phyloP scores from a whole-genome alignment of 2,888 invertebrate species.

The Aporophyla lueneburgensis region DNA sequence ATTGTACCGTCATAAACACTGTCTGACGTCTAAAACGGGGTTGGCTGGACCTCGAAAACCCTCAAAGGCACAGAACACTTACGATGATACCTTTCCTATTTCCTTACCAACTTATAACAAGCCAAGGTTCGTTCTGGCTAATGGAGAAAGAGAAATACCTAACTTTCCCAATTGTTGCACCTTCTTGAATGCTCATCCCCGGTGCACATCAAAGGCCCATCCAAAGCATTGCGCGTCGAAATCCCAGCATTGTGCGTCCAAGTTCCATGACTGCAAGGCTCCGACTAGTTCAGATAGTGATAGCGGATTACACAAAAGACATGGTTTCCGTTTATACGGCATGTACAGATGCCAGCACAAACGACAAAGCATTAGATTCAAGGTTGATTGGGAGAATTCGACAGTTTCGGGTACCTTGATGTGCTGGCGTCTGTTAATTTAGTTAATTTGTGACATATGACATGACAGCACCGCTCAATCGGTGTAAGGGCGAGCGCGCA shows the following conservation, averaged over 20 bases:
- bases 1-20: too few species aligned
- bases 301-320: too few species aligned
- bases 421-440: too few species aligned
- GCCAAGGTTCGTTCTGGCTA: background rate
- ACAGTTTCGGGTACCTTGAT: too few species aligned
- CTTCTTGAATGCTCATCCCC: background rate
- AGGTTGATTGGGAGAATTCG: too few species aligned
- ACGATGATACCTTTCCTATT: background rate
- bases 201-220: background rate
- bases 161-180: constrained; percentile 8
- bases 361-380: too few species aligned
- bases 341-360: too few species aligned
- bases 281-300: background rate
- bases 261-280: background rate
- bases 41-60: too few species aligned
- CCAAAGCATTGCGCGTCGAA: background rate
- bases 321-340: too few species aligned
- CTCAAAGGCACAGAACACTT: background rate
- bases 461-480: too few species aligned
- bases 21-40: background rate
- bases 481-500: too few species aligned
- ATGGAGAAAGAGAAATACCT: background rate
- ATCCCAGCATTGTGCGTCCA: background rate
- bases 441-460: too few species aligned
- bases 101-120: background rate